phyloP scores from a whole-genome alignment of 2,113 vertebrate genomes.

The Lepisosteus osseus region DNA sequence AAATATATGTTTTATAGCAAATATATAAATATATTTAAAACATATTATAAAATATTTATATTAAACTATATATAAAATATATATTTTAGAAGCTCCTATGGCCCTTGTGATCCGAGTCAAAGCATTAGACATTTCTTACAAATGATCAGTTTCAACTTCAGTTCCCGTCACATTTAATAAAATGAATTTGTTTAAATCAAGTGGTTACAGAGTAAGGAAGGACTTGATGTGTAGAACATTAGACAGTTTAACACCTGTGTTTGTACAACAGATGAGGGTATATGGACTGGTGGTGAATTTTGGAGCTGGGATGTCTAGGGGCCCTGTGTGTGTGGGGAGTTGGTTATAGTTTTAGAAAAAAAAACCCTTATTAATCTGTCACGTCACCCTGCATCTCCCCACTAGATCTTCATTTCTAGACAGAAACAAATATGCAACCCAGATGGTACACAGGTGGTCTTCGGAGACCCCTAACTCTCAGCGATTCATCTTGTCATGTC shows the following conservation, averaged over 20 bases:
- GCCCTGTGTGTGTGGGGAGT: background rate
- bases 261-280: background rate
- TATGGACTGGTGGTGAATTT: background rate
- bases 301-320: background rate
- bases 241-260: background rate
- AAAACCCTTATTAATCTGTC: slow-evolving; percentile 13
- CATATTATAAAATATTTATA: too few relatives aligned
- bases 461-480: slow-evolving; percentile 11
- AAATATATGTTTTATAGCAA: too few relatives aligned
- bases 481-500: slow-evolving; percentile 12
- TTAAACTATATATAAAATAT: too few relatives aligned
- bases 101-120: background rate
- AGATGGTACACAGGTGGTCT: slow-evolving; percentile 24
- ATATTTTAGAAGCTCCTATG: too few relatives aligned
- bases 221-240: background rate
- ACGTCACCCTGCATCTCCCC: background rate
- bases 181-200: slow-evolving; percentile 7
- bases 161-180: background rate
- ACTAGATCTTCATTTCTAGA: slow-evolving; percentile 9
- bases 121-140: background rate
- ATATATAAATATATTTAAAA: too few relatives aligned
- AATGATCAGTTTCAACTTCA: background rate
- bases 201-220: background rate
- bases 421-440: background rate
- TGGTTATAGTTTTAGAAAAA: background rate